These are phyloP conservation scores for Drosophila sucinea DNA, from an alignment of 1,140 invertebrate genomes.

Conservation along the genomic window DNA sequence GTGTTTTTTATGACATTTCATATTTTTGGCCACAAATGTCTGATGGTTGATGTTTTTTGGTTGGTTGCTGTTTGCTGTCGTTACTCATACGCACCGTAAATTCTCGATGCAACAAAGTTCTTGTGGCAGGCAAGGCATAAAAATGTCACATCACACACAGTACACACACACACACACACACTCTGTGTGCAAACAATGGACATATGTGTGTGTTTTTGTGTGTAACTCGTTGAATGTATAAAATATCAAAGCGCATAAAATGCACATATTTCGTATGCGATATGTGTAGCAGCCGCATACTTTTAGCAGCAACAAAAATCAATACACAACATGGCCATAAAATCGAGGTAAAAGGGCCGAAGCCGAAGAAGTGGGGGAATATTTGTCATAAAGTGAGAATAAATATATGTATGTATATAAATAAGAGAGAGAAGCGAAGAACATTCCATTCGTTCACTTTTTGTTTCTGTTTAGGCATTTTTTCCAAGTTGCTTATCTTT, in stretches of 20 bases:
- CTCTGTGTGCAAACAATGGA: constrained; percentile 71
- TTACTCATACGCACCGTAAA: constrained; percentile 80
- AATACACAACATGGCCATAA: constrained; percentile 41
- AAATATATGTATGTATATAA: constrained; percentile 20
- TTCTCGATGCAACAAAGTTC: constrained; percentile 78
- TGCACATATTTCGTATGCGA: constrained; percentile 70
- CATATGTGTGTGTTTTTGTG: constrained; percentile 20
- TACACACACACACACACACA: too few relatives aligned
- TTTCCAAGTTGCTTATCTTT: neutral
- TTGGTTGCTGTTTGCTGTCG: constrained; percentile 43
- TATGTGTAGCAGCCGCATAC: constrained; percentile 36
- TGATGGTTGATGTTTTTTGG: constrained; percentile 22
- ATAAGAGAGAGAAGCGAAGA: neutral
- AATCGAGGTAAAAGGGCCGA: constrained; percentile 21
- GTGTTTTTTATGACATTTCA: constrained; percentile 72
- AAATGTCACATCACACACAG: constrained; percentile 60
- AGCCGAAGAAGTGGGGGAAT: constrained; percentile 13
- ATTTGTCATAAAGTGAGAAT: constrained; percentile 43
- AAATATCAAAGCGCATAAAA: constrained; percentile 75
- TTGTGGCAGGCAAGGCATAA: constrained; percentile 53
- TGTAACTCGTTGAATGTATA: constrained; percentile 68
- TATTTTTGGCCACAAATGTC: constrained; percentile 60
- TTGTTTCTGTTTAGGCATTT: constrained; percentile 15
- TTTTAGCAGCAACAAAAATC: constrained; percentile 61
- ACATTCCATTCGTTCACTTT: neutral